Base-by-base conservation (phyloP, 2,113 vertebrate genomes). In the Oncorhynchus gorbuscha region DNA sequence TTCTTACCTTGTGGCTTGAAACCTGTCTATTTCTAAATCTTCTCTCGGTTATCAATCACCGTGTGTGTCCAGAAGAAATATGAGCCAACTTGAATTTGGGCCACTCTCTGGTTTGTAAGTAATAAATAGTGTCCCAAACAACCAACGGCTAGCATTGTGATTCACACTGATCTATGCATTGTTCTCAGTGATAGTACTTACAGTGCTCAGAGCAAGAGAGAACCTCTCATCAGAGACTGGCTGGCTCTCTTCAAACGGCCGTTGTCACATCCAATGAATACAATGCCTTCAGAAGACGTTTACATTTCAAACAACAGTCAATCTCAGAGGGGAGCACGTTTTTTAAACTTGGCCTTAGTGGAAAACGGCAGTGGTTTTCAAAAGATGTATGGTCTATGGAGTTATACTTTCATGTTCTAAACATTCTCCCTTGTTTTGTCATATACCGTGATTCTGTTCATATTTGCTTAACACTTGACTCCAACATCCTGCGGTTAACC, bases 191-290 rank as follows among this genome's bases (percentile, higher is more conserved):
- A 74, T 69, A 79, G 28, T 49, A 64, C 77, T 76, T 16, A 18
- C 66, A 77, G 28, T 49, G 68, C 79, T 77, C n/a, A n/a, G 51
- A 78, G 81, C 75, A 58, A 62, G 73, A 79, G 74, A 32, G 77
- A 76, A 76, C 80, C 74, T 77, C 35, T 76, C 24, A 78, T 78
- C 24, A 12, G 55, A 18, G 51, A 62, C 48, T 18, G n/a, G 26
- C 55, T 73, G 81, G 45, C 81, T 85, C 67, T 51, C 76, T 71
- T 86, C 64, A 79, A 75, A 59, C 55, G 69, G 2, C 18, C 48
- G 1, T 64, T 49, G 76, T 83, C 85, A 72, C 26, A 76, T 70
- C 75, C 48, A 77, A 5, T 71, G 51, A 84, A 26, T 5, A 18
- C 26, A 59, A 62, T 62, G 49, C 5, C 49, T 7, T 67, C 22